Evolutionary conservation across 2,888 invertebrate species (phyloP), one percentile per base, ranked within the genome.

Genomic region (Latrodectus hesperus): DNA sequence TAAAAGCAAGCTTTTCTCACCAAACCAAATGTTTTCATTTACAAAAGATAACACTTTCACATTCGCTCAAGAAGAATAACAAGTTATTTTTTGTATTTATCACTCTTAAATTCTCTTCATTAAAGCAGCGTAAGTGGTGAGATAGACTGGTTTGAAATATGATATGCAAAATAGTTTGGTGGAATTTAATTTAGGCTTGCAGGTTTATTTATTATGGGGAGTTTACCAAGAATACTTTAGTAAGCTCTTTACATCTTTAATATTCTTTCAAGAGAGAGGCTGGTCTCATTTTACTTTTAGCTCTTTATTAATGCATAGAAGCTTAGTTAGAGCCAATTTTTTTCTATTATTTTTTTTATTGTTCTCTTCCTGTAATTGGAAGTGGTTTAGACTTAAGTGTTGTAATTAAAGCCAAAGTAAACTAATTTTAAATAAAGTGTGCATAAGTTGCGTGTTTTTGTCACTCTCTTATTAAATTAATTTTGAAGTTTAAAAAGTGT

Each of bases 101-200:
- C 38, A 38, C 38, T 38, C 38, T 38, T 38, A 38, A 38, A 38
- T 38, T 38, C 38, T 38, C 38, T 38, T 38, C 38, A 38, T 38
- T 38, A 38, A 38, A 38, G 38, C 38, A 38, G 38, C 4, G 38
- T 38, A 38, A 38, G 38, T 38, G 38, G 38, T 3, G 38, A 38
- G 38, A 38, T 38, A 38, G 38, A 38, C 38, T 38, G 38, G 38
- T 38, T 60, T 70, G 78, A 78, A 70, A 78, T 70, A 53, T 68
- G 68, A 78, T 70, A 78, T 78, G 78, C 78, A 55, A 70, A 78
- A 70, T 52, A 78, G 78, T 70, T 26, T 53, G 53, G 55, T 26
- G 70, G 68, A 78, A 78, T 78, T 78, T 78, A 78, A 78, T 78
- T 78, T 78, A 38, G 53, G 16, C 49, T 55, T 26, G 49, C 22